Conservation (phyloP, 2,888 invertebrate species). For the Mallateleia sp. region DNA sequence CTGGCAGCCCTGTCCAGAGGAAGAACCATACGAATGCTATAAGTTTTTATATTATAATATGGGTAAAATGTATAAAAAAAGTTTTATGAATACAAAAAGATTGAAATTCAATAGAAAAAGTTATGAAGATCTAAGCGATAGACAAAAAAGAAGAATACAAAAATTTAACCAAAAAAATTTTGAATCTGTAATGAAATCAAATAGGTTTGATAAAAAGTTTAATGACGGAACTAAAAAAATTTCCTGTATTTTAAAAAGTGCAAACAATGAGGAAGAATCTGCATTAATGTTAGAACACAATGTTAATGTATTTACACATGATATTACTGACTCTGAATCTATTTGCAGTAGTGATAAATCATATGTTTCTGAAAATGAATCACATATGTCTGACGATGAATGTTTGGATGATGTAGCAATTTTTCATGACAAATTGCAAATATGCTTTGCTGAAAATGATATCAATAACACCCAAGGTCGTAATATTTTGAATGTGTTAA, state of each 20-base stretch:
- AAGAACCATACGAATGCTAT: too few species aligned
- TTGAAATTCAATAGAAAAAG: constrained; percentile 7
- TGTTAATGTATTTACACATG: neutral
- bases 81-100: neutral
- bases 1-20: too few species aligned
- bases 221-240: too few species aligned
- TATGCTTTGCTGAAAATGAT: constrained; percentile 39
- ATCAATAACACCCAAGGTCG: constrained; percentile 42
- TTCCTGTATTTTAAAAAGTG: constrained; percentile 23
- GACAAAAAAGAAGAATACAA: constrained; percentile 33
- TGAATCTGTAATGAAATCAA: neutral
- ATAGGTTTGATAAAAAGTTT: neutral
- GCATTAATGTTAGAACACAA: neutral
- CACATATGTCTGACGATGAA: constrained; percentile 12
- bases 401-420: neutral
- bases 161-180: neutral
- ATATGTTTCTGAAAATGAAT: too few species aligned
- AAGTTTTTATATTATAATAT: too few species aligned
- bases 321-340: neutral
- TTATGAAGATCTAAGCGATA: neutral
- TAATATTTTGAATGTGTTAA: constrained; percentile 43
- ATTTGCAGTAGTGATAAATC: neutral
- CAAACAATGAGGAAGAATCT: constrained; percentile 6
- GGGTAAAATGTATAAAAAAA: too few species aligned
- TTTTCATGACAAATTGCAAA: constrained; percentile 6